Percentiles rank a stretch among this genome's conserved stretches.
Evolutionary conservation across 2,888 invertebrate species (phyloP).

Genomic region (Oscheius onirici): DNA sequence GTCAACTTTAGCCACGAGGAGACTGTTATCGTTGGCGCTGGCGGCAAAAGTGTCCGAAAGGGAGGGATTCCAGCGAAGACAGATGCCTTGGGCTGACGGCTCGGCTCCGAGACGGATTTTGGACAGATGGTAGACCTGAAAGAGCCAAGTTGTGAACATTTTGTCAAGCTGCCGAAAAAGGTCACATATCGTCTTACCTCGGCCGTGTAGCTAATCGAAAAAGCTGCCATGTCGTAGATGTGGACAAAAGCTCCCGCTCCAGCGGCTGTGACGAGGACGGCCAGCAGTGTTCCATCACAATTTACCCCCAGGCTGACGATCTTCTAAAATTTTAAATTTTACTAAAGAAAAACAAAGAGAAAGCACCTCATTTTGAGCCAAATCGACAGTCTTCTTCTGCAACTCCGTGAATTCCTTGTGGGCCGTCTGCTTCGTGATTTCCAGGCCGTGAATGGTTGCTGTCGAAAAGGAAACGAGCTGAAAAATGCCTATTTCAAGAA

Average conservation of each 20-base stretch:
- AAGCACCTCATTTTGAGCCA: slow-evolving; percentile 32
- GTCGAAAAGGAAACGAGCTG: slow-evolving; percentile 40
- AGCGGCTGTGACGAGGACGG: slow-evolving; percentile 38
- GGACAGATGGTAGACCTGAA: slow-evolving; percentile 41
- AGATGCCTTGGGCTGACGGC: slow-evolving; percentile 35
- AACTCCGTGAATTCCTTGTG: slow-evolving; percentile 49
- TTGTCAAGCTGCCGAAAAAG: background rate
- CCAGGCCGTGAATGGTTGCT: slow-evolving; percentile 29
- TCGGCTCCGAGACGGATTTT: slow-evolving; percentile 47
- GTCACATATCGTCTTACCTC: no score
- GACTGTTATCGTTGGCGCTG: slow-evolving; percentile 44
- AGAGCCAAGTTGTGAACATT: no score
- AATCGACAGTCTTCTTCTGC: slow-evolving; percentile 29
- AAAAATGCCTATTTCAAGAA: slow-evolving; percentile 8
- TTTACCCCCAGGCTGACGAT: slow-evolving; percentile 42
- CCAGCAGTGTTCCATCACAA: slow-evolving; percentile 55
- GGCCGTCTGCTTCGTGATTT: slow-evolving; percentile 41
- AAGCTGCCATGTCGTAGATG: slow-evolving; percentile 48
- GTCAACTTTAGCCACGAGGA: slow-evolving; percentile 43
- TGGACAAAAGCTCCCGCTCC: slow-evolving; percentile 54
- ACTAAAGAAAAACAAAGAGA: background rate
- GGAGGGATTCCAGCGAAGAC: slow-evolving; percentile 62
- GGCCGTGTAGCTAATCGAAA: slow-evolving; percentile 27
- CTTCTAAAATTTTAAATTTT: slow-evolving; percentile 3
- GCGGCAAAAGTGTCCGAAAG: slow-evolving; percentile 55